Evolutionary conservation across 2,888 invertebrate genomes (phyloP).

Genomic region (Drosophila algonquin): DNA sequence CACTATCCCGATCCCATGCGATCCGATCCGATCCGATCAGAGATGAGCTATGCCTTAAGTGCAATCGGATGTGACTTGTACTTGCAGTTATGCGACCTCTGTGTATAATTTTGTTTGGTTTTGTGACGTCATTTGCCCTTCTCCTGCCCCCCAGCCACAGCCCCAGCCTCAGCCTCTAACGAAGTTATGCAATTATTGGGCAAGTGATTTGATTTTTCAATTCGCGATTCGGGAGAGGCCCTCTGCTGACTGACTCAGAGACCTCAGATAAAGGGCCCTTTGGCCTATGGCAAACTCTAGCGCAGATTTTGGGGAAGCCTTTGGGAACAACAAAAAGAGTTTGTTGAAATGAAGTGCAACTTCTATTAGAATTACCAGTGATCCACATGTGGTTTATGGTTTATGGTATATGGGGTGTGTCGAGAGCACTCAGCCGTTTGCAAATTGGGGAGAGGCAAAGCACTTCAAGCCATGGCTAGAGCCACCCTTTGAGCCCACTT

Average conservation of each 20-base stretch:
- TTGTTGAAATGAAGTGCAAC: too few relatives aligned
- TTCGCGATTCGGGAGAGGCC: background rate
- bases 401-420: too few relatives aligned
- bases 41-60: conserved; percentile 1
- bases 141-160: background rate
- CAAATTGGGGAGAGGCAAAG: background rate
- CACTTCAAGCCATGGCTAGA: background rate
- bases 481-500: conserved; percentile 16
- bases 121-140: background rate
- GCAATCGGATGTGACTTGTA: conserved; percentile 10
- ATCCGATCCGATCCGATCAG: background rate
- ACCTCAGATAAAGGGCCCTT: too few relatives aligned
- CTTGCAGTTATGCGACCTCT: conserved; percentile 19
- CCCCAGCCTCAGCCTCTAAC: background rate
- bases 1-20: background rate
- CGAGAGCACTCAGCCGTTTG: too few relatives aligned
- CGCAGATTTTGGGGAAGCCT: too few relatives aligned
- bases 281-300: too few relatives aligned
- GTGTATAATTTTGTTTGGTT: background rate
- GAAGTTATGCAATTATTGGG: background rate
- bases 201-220: background rate
- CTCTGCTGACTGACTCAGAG: background rate
- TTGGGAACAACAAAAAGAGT: too few relatives aligned
- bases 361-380: too few relatives aligned
- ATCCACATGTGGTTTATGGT: too few relatives aligned